Evolutionary conservation across 2,797 vertebrate genomes (phyloP).

Genomic region (Enteromius radiatus): DNA sequence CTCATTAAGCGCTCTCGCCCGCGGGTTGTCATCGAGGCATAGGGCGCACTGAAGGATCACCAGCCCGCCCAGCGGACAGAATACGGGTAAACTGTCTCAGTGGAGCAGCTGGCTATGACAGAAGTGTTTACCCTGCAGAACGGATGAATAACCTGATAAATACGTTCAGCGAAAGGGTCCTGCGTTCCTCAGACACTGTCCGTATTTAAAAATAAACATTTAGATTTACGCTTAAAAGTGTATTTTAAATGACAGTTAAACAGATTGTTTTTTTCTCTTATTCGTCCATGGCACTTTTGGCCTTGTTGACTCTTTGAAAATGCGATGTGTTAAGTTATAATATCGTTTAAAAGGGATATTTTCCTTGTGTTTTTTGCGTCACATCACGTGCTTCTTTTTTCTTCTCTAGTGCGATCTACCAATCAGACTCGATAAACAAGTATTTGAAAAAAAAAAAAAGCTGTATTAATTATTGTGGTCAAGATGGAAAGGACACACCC

Average conservation of each 20-base stretch:
- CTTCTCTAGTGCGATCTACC: not conserved
- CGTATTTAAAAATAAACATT: not conserved
- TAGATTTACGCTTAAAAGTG: not conserved
- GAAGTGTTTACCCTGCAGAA: not conserved
- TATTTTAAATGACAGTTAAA: not conserved
- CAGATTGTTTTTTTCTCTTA: not conserved
- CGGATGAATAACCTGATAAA: constrained; percentile 1
- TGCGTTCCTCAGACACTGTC: not conserved
- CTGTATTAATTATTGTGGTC: not conserved
- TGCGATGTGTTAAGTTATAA: not conserved
- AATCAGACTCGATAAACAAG: not conserved
- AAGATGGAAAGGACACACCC: not conserved
- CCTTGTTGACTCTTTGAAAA: not conserved
- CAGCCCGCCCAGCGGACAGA: constrained; percentile 20
- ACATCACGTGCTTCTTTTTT: not conserved
- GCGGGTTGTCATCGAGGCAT: constrained; percentile 38
- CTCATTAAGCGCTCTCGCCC: constrained; percentile 54
- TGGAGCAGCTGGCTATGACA: constrained; percentile 17
- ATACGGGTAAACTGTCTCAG: not conserved
- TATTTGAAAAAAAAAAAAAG: not conserved
- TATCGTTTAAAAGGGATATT: not conserved
- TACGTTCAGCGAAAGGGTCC: not conserved
- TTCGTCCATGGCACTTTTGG: not conserved
- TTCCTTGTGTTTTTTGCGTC: not conserved
- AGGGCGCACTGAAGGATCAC: constrained; percentile 16